Conservation (phyloP, 2,113 vertebrate genomes). For the Cairina moschata region DNA sequence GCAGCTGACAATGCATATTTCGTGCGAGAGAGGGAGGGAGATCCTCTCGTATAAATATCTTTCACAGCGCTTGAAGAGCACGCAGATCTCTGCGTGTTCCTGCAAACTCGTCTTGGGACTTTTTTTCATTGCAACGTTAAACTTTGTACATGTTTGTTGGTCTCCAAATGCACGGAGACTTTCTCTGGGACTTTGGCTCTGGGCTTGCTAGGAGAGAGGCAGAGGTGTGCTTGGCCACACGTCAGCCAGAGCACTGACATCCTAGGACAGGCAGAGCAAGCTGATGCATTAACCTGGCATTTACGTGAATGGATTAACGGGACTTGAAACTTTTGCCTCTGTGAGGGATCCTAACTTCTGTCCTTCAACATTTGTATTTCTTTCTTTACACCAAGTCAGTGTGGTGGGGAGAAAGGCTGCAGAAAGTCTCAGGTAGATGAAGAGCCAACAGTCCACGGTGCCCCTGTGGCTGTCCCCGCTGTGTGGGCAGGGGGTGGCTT, state of each 20-base stretch:
- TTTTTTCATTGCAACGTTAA: background rate
- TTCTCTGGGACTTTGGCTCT: background rate
- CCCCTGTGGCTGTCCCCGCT: background rate
- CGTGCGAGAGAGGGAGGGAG: background rate
- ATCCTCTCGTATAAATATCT: rapidly evolving
- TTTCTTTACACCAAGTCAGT: too few species aligned
- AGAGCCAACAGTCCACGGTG: rapidly evolving
- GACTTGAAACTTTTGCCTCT: background rate
- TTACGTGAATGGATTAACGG: background rate
- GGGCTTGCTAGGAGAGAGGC: background rate
- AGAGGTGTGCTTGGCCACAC: rapidly evolving
- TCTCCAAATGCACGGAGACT: background rate
- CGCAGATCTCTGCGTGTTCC: rapidly evolving
- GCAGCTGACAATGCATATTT: background rate
- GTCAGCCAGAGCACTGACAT: rapidly evolving
- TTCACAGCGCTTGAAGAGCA: background rate
- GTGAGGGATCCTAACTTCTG: background rate
- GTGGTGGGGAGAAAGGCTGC: background rate
- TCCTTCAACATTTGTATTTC: background rate
- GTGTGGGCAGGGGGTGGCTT: rapidly evolving
- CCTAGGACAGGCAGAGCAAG: background rate
- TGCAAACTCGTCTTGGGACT: background rate
- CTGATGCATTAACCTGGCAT: background rate
- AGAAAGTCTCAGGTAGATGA: background rate
- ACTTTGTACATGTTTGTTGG: background rate